A percentile compares a stretch with the other conserved stretches of the same genome.
phyloP scores from a whole-genome alignment of 2,888 invertebrate genomes.

The Heteromurus nitidus region DNA sequence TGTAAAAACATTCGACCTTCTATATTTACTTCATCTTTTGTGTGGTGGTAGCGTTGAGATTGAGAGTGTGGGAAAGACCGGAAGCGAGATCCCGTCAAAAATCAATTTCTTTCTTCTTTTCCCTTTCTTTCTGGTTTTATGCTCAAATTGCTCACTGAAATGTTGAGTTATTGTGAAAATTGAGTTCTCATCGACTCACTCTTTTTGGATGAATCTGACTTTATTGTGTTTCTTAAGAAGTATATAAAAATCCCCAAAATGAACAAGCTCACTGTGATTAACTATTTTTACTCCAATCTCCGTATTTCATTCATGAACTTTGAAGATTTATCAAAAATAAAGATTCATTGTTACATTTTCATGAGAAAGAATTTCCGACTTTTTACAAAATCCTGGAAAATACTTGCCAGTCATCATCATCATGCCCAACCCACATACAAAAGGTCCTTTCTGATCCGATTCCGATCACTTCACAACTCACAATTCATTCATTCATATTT shows the following conservation, averaged over 20 bases:
- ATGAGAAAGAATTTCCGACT: background rate
- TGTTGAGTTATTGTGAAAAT: slow-evolving; percentile 48
- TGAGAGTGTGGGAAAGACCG: slow-evolving; percentile 35
- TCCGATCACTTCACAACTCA: no score
- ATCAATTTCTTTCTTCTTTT: slow-evolving; percentile 34
- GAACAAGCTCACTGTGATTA: no score
- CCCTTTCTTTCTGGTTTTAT: slow-evolving; percentile 34
- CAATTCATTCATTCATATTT: slow-evolving; percentile 5
- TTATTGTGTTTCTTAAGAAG: no score
- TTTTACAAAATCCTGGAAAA: slow-evolving; percentile 32
- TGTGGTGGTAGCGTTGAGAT: background rate
- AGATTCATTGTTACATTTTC: background rate
- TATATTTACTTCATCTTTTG: no score
- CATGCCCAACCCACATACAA: background rate
- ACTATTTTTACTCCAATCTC: background rate
- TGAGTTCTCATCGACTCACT: slow-evolving; percentile 42
- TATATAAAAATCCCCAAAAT: background rate
- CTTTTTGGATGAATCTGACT: background rate
- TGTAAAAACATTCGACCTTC: slow-evolving; percentile 1
- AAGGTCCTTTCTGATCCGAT: no score
- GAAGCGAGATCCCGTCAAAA: slow-evolving; percentile 39
- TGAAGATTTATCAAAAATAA: background rate
- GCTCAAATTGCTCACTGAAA: slow-evolving; percentile 22
- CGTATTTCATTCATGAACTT: slow-evolving; percentile 3
- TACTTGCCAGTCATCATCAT: slow-evolving; percentile 39